Conservation (phyloP, 2,797 vertebrate genomes). For the Myiotriccus ornatus region DNA sequence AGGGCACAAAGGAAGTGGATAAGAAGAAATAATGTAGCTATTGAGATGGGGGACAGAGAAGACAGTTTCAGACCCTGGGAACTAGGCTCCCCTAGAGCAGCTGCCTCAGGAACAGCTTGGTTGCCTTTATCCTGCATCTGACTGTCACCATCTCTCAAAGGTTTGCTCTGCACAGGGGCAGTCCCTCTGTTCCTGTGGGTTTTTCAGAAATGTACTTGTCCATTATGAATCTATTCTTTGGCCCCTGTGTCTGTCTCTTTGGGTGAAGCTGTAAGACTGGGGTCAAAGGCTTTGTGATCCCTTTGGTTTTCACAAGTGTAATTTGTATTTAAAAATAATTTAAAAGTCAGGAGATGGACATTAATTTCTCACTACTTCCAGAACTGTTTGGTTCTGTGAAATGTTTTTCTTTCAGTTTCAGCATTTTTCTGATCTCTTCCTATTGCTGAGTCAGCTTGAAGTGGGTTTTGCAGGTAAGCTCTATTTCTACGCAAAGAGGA, state of each 20-base stretch:
- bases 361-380: background rate
- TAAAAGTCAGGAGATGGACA: background rate
- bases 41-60: background rate
- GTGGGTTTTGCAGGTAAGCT: background rate
- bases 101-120: background rate
- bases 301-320: background rate
- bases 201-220: background rate
- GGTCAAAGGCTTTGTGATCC: background rate
- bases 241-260: background rate
- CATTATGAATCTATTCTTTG: background rate
- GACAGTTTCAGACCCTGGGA: background rate
- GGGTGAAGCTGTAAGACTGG: background rate
- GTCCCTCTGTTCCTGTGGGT: background rate
- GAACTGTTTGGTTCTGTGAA: background rate
- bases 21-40: background rate
- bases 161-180: background rate
- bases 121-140: background rate
- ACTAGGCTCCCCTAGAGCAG: background rate
- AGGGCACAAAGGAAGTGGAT: background rate
- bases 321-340: background rate
- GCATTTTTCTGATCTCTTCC: background rate
- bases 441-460: background rate
- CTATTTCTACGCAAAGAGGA: background rate
- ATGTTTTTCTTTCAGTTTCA: background rate
- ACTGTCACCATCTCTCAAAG: background rate